Evolutionary conservation across 2,888 invertebrate genomes (phyloP).

Genomic region (Sesia apiformis): DNA sequence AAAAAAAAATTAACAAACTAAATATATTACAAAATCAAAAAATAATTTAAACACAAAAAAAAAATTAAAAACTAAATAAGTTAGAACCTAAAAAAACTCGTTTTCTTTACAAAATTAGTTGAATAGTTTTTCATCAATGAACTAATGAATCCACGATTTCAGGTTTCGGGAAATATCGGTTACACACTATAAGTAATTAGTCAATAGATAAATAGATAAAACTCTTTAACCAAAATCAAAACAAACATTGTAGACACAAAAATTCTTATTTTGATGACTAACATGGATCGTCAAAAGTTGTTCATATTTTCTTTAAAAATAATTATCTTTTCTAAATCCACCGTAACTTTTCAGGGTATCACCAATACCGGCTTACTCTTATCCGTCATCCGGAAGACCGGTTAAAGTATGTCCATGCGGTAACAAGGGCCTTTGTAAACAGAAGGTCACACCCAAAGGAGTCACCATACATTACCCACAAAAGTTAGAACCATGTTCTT

Average conservation of each 20-base stretch:
- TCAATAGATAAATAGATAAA: too few species aligned
- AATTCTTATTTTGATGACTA: neutral
- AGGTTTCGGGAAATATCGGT: too few species aligned
- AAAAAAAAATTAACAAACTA: too few species aligned
- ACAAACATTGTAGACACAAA: neutral
- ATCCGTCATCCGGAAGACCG: constrained; percentile 17
- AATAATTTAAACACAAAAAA: too few species aligned
- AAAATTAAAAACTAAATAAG: too few species aligned
- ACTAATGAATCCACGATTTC: too few species aligned
- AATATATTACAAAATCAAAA: too few species aligned
- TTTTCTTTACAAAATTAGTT: too few species aligned
- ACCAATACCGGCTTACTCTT: constrained; percentile 32
- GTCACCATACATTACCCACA: constrained; percentile 59
- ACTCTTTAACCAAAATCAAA: too few species aligned
- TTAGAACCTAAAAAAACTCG: too few species aligned
- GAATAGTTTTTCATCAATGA: too few species aligned
- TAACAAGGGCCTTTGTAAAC: constrained; percentile 43
- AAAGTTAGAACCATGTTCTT: constrained; percentile 30
- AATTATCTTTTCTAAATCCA: neutral
- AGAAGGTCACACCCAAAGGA: constrained; percentile 49
- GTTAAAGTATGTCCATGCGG: constrained; percentile 51
- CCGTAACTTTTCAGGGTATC: constrained; percentile 27
- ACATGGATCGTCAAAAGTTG: neutral
- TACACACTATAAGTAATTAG: too few species aligned
- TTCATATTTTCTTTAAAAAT: neutral